Conservation (phyloP, 2,888 invertebrate species). For the Masnerella sp. region DNA sequence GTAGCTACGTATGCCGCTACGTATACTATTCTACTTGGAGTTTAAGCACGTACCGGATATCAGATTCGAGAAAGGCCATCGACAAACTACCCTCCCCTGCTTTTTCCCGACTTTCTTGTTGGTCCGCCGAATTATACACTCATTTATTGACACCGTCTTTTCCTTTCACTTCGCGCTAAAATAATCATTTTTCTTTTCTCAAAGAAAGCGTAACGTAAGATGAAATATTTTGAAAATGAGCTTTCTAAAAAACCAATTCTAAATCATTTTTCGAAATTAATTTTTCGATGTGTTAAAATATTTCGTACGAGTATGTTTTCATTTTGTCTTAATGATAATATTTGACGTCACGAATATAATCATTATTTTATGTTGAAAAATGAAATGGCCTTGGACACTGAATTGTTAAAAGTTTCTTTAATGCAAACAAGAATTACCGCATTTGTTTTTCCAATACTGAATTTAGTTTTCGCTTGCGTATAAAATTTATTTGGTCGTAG, state of each 20-base stretch:
- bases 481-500: conserved; percentile 10
- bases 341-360: no score
- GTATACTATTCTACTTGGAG: conserved; percentile 40
- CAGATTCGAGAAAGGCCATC: conserved; percentile 55
- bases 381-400: no score
- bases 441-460: conserved; percentile 4
- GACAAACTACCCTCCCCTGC: conserved; percentile 38
- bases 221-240: no score
- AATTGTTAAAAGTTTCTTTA: no score
- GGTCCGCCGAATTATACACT: conserved; percentile 23
- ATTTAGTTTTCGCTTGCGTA: not conserved
- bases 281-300: no score
- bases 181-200: not conserved
- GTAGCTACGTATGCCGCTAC: conserved; percentile 36
- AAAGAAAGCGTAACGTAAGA: not conserved
- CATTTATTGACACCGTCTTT: not conserved
- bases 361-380: no score
- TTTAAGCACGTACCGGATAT: conserved; percentile 59
- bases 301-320: no score
- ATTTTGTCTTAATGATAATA: no score
- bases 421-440: not conserved
- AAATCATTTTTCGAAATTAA: no score
- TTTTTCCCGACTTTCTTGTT: conserved; percentile 22
- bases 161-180: not conserved
- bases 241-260: no score